Evolutionary conservation across 2,888 invertebrate genomes (phyloP).

Genomic region (Melikaiella ostensackeni): DNA sequence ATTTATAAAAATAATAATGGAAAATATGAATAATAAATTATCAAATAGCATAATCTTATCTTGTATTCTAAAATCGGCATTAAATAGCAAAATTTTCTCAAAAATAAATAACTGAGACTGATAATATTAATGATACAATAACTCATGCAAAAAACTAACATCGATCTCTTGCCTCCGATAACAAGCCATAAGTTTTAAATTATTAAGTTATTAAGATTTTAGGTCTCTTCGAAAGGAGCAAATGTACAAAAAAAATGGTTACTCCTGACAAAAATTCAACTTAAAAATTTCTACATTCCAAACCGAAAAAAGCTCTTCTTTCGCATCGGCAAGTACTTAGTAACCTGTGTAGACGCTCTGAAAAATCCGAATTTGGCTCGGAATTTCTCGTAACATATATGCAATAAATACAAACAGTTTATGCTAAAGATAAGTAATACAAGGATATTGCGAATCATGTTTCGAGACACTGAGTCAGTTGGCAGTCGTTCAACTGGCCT

Average conservation of each 20-base stretch:
- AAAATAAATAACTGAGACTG: neutral
- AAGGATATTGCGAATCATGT: constrained; percentile 46
- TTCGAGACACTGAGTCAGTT: neutral
- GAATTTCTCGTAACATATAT: constrained; percentile 56
- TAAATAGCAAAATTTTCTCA: neutral
- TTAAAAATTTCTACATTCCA: neutral
- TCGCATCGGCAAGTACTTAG: neutral
- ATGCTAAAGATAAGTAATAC: constrained; percentile 40
- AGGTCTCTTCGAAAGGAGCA: neutral
- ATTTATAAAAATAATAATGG: constrained; percentile 47
- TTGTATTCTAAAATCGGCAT: neutral
- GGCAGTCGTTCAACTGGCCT: neutral
- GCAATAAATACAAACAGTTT: constrained; percentile 60
- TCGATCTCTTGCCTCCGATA: neutral
- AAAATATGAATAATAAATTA: constrained; percentile 45
- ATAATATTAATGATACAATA: no score
- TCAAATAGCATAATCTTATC: neutral
- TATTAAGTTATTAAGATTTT: neutral
- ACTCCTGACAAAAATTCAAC: neutral
- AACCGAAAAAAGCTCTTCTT: neutral
- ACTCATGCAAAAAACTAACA: neutral
- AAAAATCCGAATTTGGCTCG: constrained; percentile 50
- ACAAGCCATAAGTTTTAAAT: neutral
- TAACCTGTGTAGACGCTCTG: neutral
- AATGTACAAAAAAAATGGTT: neutral